A percentile compares a stretch with the other conserved stretches of the same genome.
phyloP scores from a whole-genome alignment of 2,113 vertebrate genomes.

The Podocnemis expansa region DNA sequence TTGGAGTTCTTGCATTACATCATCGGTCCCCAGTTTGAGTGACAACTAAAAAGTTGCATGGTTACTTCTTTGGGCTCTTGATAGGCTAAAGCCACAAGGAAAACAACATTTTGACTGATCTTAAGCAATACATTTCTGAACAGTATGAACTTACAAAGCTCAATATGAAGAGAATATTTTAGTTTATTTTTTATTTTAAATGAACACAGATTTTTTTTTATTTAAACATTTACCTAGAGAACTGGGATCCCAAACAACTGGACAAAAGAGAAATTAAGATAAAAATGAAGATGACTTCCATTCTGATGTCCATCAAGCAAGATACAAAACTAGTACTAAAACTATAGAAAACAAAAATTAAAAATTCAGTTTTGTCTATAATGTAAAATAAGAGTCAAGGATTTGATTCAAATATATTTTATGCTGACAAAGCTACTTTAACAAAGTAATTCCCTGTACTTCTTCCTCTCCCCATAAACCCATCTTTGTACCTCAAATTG shows the following conservation, averaged over 20 bases:
- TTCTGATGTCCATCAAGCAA: neutral
- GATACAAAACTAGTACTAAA: neutral
- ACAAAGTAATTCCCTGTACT: neutral
- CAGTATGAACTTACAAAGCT: neutral
- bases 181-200: neutral
- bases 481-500: neutral
- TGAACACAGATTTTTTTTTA: neutral
- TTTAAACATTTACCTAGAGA: neutral
- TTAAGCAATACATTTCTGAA: slow-evolving; percentile 2
- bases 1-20: fast-evolving
- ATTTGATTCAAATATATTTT: neutral
- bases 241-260: neutral
- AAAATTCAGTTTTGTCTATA: neutral
- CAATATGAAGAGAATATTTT: neutral
- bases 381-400: neutral
- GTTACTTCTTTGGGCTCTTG: neutral
- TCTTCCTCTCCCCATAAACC: neutral
- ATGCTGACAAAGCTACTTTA: neutral
- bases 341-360: neutral
- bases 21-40: neutral
- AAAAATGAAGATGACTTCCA: neutral
- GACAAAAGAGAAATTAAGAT: neutral
- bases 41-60: neutral
- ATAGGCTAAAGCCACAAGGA: neutral
- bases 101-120: slow-evolving; percentile 14